Evolutionary conservation across 1,140 invertebrate species (phyloP).

Genomic region (Brachionus manjavacas): DNA sequence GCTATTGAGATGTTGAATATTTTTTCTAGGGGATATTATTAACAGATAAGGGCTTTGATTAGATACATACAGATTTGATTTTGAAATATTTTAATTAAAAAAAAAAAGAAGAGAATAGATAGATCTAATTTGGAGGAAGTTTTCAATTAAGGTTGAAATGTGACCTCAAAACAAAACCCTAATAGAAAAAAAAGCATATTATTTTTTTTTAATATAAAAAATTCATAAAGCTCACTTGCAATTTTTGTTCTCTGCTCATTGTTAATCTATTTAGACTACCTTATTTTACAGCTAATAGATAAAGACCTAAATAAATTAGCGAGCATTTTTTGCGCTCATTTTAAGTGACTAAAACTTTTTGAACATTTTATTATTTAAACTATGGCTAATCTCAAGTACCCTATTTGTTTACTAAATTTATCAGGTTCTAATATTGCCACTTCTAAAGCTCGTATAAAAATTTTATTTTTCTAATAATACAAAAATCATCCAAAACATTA

Average conservation of each 20-base stretch:
- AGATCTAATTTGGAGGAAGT: constrained; percentile 31
- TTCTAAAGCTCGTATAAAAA: background rate
- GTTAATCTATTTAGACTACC: background rate
- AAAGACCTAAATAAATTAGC: background rate
- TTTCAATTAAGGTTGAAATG: constrained; percentile 20
- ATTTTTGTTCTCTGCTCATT: background rate
- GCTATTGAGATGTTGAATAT: background rate
- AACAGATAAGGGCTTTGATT: constrained; percentile 13
- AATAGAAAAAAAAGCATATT: background rate
- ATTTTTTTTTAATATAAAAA: background rate
- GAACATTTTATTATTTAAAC: background rate
- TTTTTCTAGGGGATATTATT: constrained; percentile 13
- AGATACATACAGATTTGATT: background rate
- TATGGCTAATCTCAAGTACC: background rate
- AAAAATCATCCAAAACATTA: background rate
- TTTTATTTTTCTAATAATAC: background rate
- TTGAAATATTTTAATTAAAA: constrained; percentile 36
- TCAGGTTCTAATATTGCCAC: background rate
- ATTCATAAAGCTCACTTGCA: background rate
- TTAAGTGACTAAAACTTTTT: background rate
- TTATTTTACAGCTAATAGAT: constrained; percentile 26
- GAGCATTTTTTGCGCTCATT: background rate
- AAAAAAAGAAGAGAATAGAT: background rate
- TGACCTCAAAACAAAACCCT: constrained; percentile 9
- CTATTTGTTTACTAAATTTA: background rate